A percentile compares a stretch with the other conserved stretches of the same genome.
phyloP scores from a whole-genome alignment of 1,140 invertebrate species.

The Leptopilina boulardi region DNA sequence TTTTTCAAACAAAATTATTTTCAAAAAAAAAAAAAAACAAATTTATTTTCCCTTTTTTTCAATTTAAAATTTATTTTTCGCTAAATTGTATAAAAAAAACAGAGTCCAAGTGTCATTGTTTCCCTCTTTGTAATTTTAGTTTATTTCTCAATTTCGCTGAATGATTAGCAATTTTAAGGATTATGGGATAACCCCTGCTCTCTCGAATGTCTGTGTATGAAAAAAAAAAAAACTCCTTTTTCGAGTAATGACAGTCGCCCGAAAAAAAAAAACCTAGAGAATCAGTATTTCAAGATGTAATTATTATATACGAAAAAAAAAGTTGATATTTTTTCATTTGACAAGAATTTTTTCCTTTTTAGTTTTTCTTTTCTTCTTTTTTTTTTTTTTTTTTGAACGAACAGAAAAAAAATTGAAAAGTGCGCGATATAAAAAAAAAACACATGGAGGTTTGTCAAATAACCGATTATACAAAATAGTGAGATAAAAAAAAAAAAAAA shows the following conservation, averaged over 20 bases:
- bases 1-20: no score
- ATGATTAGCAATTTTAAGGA: slow-evolving; percentile 35
- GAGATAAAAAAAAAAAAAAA: slow-evolving; percentile 31
- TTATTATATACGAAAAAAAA: slow-evolving; percentile 49
- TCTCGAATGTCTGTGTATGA: slow-evolving; percentile 33
- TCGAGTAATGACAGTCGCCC: slow-evolving; percentile 63
- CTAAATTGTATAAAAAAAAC: no score
- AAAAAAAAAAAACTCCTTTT: slow-evolving; percentile 48
- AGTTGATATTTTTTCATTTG: slow-evolving; percentile 36
- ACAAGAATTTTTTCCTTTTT: no score
- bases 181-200: slow-evolving; percentile 50
- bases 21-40: no score
- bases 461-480: slow-evolving; percentile 22
- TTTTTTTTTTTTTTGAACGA: background rate
- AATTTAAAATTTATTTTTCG: no score
- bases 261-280: slow-evolving; percentile 66
- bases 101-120: background rate
- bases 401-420: slow-evolving; percentile 1
- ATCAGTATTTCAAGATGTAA: slow-evolving; percentile 72
- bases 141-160: slow-evolving; percentile 31
- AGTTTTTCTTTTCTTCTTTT: no score
- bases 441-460: slow-evolving; percentile 17
- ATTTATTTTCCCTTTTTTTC: no score
- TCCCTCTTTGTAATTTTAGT: background rate
- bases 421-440: slow-evolving; percentile 27